phyloP scores from a whole-genome alignment of 2,888 invertebrate genomes.

The Enchytraeus crypticus region DNA sequence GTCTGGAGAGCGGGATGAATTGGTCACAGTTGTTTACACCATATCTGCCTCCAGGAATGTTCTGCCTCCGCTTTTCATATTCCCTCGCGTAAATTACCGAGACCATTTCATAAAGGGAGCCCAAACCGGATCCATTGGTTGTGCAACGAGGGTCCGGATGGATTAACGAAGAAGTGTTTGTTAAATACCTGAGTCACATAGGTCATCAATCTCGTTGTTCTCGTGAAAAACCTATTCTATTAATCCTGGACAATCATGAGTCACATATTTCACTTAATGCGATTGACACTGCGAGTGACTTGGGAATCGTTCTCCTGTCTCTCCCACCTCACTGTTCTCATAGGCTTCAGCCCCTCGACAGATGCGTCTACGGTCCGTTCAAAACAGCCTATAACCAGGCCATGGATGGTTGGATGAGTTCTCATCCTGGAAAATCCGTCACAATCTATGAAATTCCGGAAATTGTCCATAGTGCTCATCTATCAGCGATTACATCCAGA shows the following conservation, averaged over 20 bases:
- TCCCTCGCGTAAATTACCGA: conserved; percentile 36
- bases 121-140: conserved; percentile 34
- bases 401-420: not conserved
- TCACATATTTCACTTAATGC: conserved; percentile 34
- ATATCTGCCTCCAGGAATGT: conserved; percentile 24
- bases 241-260: conserved; percentile 45
- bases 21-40: conserved; percentile 26
- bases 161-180: conserved; percentile 30
- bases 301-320: conserved; percentile 12
- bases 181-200: conserved; percentile 44
- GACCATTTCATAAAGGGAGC: conserved; percentile 33
- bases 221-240: conserved; percentile 30
- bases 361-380: not conserved
- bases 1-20: too few species aligned
- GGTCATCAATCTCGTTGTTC: conserved; percentile 30
- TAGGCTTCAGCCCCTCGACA: conserved; percentile 32
- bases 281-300: conserved; percentile 33
- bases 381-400: not conserved
- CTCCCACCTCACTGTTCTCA: conserved; percentile 43
- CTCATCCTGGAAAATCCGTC: not conserved
- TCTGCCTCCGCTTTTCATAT: conserved; percentile 30
- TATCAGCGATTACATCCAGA: not conserved
- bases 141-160: conserved; percentile 35
- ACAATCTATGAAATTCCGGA: not conserved
- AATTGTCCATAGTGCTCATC: not conserved